Conservation (phyloP, 2,797 vertebrate genomes). For the Hippocampus kuda region DNA sequence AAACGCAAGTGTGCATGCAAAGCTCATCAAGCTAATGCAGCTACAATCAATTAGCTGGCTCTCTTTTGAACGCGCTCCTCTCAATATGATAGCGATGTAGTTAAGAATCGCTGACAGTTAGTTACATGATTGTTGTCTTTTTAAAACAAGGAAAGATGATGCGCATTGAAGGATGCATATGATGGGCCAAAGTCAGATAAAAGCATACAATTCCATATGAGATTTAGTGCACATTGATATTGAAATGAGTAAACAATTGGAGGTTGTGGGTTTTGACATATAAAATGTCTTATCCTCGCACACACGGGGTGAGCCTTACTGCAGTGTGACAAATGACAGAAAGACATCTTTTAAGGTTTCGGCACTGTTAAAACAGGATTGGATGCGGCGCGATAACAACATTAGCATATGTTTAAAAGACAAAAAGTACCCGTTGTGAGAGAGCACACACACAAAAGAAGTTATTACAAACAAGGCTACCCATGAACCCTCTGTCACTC, state of each 20-base stretch:
- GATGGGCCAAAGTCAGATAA: too few relatives aligned
- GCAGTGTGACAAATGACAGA: conserved; percentile 17
- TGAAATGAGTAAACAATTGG: not conserved
- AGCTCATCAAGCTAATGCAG: not conserved
- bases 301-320: conserved; percentile 4
- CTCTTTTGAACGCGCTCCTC: not conserved
- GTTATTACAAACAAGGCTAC: conserved; percentile 28
- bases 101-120: not conserved
- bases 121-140: not conserved
- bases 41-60: not conserved
- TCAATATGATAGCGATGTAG: not conserved
- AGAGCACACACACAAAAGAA: conserved; percentile 17
- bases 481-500: conserved; percentile 32
- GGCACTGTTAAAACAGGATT: conserved; percentile 40
- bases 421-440: conserved; percentile 18
- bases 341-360: conserved; percentile 38
- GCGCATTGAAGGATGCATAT: too few relatives aligned
- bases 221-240: not conserved
- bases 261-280: not conserved
- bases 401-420: conserved; percentile 53
- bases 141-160: not conserved
- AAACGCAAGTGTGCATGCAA: not conserved
- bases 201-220: too few relatives aligned
- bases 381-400: conserved; percentile 52
- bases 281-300: not conserved